Evolutionary conservation across 2,888 invertebrate genomes (phyloP), one percentile per base, ranked within the genome.

Genomic region (Euclidia mi): DNA sequence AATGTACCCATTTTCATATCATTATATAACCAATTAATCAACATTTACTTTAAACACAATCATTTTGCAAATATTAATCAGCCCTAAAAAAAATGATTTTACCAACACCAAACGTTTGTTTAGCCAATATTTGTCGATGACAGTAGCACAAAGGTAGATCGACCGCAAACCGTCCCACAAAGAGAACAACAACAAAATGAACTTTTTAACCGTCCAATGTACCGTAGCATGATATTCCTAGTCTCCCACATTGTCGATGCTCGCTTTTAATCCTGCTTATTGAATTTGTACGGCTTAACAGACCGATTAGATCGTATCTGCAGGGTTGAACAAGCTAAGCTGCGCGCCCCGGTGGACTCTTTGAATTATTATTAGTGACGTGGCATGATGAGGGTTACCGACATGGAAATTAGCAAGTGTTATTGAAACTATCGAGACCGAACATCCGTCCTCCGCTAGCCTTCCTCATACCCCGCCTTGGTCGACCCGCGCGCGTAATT

Each of bases 281-380:
- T 84, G 82, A 85, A 87, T 87, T 85, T 78, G 79, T 78, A 79
- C 69, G 83, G 82, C 78, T 84, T 83, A 84, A 81, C 82, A 79
- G 78, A 75, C 76, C 82, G 84, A 85, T 87, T 82, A 84, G 76
- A 82, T 73, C 74, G 76, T 70, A 76, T 77, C 75, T 71, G 79
- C 66, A 77, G 79, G 82, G 80, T 73, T 77, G 78, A 77, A 67
- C 72, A 74, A 69, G 70, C 65, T 62, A 51, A 62, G 68, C 62
- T 55, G 20, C 51, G 59, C 65, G 76, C 62, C 70, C 56, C 61
- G 71, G 35, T 68, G 56, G 65, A 67, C 78, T 68, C 74, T 70
- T 72, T 73, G 71, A 75, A 66, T 62, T 75, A 76, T 75, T 62
- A 76, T 72, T 71, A 64, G 67, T 69, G 78, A 71, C 64, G 66